Percentiles rank a stretch among this genome's conserved stretches.
phyloP scores from a whole-genome alignment of 2,888 invertebrate species.

The Pterobdella sp. region DNA sequence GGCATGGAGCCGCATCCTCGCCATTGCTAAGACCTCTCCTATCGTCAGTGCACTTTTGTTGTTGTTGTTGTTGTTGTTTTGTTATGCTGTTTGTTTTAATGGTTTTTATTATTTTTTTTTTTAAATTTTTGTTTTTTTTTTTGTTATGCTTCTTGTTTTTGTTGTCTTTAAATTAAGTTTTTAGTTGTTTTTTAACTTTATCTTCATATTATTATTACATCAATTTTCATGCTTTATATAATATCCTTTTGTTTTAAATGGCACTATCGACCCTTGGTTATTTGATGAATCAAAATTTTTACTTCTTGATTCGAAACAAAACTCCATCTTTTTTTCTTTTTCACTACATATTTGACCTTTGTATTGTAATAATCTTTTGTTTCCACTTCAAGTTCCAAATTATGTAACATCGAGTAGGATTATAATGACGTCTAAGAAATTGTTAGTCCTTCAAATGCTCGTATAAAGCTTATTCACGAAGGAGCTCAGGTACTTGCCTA shows the following conservation, averaged over 20 bases:
- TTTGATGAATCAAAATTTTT: too few relatives aligned
- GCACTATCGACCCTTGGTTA: background rate
- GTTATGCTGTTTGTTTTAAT: background rate
- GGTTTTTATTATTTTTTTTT: background rate
- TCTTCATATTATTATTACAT: too few relatives aligned
- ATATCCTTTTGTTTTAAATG: background rate
- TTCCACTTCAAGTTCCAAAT: too few relatives aligned
- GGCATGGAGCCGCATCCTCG: conserved; percentile 77
- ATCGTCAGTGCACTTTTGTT: conserved; percentile 40
- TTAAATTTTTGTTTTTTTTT: background rate
- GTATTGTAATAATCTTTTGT: too few relatives aligned
- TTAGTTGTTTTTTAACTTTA: background rate
- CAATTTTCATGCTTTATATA: background rate
- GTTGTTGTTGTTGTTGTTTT: background rate
- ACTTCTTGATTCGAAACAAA: background rate
- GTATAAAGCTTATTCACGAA: too few relatives aligned
- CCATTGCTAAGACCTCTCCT: conserved; percentile 69
- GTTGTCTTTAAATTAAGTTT: background rate
- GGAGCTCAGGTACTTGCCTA: too few relatives aligned
- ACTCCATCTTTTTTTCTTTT: background rate
- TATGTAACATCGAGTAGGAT: too few relatives aligned
- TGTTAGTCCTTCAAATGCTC: too few relatives aligned
- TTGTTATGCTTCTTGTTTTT: background rate
- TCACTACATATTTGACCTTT: too few relatives aligned
- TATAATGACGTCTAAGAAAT: too few relatives aligned